Conservation (phyloP, 2,113 vertebrate species). For the Lates calcarifer region DNA sequence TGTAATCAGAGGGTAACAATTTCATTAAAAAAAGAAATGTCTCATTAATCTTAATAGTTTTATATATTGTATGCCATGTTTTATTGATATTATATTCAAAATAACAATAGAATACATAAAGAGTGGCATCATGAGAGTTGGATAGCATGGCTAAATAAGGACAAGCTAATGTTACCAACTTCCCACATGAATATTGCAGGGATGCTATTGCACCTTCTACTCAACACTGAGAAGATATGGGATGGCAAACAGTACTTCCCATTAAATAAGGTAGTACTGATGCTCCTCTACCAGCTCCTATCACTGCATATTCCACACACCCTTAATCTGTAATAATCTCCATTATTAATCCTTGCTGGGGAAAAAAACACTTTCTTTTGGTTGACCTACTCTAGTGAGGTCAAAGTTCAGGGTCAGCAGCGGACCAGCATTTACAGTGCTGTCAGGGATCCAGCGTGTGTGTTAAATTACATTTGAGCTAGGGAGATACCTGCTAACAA, state of each 20-base stretch:
- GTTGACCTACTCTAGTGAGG: conserved; percentile 1
- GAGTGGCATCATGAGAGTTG: not conserved
- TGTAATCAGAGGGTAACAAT: not conserved
- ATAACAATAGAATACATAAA: not conserved
- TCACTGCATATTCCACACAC: not conserved
- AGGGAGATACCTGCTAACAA: not conserved
- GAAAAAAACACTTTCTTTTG: not conserved
- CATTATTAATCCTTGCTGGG: conserved; percentile 9
- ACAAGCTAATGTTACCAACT: not conserved
- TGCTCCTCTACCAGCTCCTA: conserved; percentile 3
- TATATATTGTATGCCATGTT: not conserved
- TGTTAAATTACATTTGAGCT: not conserved
- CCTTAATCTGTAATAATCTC: conserved; percentile 14
- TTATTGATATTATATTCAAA: not conserved
- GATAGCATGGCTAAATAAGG: not conserved
- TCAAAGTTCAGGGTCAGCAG: conserved; percentile 32
- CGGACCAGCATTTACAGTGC: not conserved
- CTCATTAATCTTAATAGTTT: not conserved
- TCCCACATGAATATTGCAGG: not conserved
- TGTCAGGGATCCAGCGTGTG: not conserved
- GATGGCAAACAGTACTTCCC: not conserved
- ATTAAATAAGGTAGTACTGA: not conserved
- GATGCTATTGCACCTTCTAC: not conserved
- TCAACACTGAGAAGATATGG: not conserved
- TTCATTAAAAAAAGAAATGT: not conserved